A percentile compares a stretch with the other conserved stretches of the same genome.
Conservation (phyloP, 37 sponge, comb jelly and placozoan species). For the Amphimedon queenslandica region DNA sequence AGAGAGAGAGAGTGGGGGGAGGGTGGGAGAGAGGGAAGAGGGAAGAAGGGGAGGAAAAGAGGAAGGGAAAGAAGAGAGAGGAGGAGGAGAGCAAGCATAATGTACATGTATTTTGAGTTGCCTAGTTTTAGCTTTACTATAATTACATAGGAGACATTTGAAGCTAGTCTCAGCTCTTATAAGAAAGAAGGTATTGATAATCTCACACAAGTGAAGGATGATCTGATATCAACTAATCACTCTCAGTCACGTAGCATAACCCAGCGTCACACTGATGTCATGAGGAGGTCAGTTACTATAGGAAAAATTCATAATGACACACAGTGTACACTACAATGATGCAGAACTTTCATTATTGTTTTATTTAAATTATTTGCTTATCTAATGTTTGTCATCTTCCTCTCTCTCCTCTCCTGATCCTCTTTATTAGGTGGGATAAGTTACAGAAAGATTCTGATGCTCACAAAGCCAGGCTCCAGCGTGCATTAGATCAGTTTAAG, state of each 20-base stretch:
- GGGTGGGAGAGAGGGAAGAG: too few species aligned
- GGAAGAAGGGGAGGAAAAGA: too few species aligned
- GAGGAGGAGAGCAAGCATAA: too few species aligned
- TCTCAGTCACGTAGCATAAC: conserved; percentile 53
- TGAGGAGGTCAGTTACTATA: conserved; percentile 58
- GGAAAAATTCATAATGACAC: conserved; percentile 17
- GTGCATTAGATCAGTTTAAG: conserved; percentile 78
- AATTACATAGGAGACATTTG: conserved; percentile 66
- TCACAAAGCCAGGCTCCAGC: conserved; percentile 60
- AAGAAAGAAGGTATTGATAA: conserved; percentile 67
- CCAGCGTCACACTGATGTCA: conserved; percentile 77
- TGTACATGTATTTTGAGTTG: too few species aligned
- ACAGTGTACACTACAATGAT: too few species aligned
- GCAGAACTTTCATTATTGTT: too few species aligned
- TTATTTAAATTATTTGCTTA: neutral
- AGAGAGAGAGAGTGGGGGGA: too few species aligned
- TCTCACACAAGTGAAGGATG: conserved; percentile 75
- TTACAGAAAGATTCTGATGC: conserved; percentile 59
- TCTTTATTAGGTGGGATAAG: conserved; percentile 72
- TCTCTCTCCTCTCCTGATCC: neutral
- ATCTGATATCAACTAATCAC: conserved; percentile 53
- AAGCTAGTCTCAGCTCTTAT: conserved; percentile 61
- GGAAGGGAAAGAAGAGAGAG: too few species aligned
- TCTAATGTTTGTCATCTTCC: neutral
- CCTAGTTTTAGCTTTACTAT: neutral